A percentile compares a stretch with the other conserved stretches of the same genome.
These are phyloP conservation scores for Glyptemys insculpta DNA, from an alignment of 2,797 vertebrate genomes.

Conservation along the genomic window DNA sequence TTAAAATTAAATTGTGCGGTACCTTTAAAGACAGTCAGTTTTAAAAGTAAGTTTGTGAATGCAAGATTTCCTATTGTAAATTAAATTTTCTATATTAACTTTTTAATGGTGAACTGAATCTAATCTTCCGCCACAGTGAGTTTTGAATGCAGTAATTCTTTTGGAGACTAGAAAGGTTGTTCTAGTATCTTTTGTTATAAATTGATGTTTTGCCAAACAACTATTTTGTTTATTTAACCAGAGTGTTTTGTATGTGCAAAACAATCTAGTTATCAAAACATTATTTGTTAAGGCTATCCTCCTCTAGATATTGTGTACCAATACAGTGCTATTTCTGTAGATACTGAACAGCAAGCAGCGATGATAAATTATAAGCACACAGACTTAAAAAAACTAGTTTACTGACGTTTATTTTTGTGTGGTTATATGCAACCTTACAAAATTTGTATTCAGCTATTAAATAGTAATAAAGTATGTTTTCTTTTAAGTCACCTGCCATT, in stretches of 20 bases:
- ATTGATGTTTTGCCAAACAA: slow-evolving; percentile 52
- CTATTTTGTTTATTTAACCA: slow-evolving; percentile 48
- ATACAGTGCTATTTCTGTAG: slow-evolving; percentile 3
- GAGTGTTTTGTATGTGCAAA: slow-evolving; percentile 46
- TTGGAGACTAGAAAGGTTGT: slow-evolving; percentile 37
- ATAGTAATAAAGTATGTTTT: fast-evolving
- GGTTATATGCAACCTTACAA: background rate
- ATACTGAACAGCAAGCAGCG: background rate
- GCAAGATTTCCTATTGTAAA: background rate
- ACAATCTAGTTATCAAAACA: slow-evolving; percentile 52
- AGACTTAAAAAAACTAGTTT: background rate
- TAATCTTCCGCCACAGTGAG: background rate
- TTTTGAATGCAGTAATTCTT: slow-evolving; percentile 39
- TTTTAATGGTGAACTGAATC: fast-evolving
- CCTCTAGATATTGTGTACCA: background rate
- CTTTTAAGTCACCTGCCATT: background rate
- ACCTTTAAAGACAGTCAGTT: background rate
- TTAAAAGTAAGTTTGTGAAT: background rate
- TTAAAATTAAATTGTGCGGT: background rate
- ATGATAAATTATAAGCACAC: background rate
- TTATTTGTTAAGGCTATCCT: slow-evolving; percentile 17
- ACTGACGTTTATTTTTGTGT: background rate
- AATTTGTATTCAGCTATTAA: fast-evolving
- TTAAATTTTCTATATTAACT: background rate
- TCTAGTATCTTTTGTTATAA: slow-evolving; percentile 46